A percentile compares a stretch with the other conserved stretches of the same genome.
Evolutionary conservation across 2,888 invertebrate genomes (phyloP).

Genomic region (Pyralis farinalis): DNA sequence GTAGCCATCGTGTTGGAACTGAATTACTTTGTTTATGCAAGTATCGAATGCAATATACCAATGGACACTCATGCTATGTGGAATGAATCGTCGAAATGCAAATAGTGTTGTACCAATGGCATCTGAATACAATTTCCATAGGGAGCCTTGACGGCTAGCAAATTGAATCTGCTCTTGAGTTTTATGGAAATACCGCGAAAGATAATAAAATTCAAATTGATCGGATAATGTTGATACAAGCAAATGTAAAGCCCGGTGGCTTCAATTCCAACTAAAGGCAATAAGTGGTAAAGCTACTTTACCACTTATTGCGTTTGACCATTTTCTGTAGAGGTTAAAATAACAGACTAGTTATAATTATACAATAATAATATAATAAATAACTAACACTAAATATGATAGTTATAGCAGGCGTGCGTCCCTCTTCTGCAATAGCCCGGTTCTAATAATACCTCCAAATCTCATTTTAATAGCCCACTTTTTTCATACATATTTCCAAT

Average conservation of each 20-base stretch:
- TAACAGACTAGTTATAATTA: too few species aligned
- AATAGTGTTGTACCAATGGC: constrained; percentile 3
- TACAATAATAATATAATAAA: too few species aligned
- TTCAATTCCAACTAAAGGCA: background rate
- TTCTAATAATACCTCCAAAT: too few species aligned
- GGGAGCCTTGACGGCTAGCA: background rate
- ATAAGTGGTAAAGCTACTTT: constrained; percentile 11
- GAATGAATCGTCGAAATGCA: constrained; percentile 11
- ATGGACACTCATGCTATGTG: constrained; percentile 10
- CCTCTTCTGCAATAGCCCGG: too few species aligned
- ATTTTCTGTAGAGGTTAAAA: too few species aligned
- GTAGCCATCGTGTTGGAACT: constrained; percentile 26
- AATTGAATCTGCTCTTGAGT: background rate
- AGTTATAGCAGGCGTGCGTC: too few species aligned
- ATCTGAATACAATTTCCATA: constrained; percentile 10
- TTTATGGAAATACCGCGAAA: background rate
- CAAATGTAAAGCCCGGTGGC: background rate
- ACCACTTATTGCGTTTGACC: too few species aligned
- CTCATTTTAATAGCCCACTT: too few species aligned
- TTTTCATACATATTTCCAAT: too few species aligned
- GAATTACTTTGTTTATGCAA: constrained; percentile 35
- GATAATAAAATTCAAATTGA: background rate
- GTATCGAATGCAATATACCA: constrained; percentile 26
- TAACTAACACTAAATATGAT: too few species aligned
- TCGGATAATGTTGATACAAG: background rate